These are phyloP conservation scores for Pangasius larnaudii DNA, from an alignment of 2,797 vertebrate genomes.

Conservation along the genomic window DNA sequence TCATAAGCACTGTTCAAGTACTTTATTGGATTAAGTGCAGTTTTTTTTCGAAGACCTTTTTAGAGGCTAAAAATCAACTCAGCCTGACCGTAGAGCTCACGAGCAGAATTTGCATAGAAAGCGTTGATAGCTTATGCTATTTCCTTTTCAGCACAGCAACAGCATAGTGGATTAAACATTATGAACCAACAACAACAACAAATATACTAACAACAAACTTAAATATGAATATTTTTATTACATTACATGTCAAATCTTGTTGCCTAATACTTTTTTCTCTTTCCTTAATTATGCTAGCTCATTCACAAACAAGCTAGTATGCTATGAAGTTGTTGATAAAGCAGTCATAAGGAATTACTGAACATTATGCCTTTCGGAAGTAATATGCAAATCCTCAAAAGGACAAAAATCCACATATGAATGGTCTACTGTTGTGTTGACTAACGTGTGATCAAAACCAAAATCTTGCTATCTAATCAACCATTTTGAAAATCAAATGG, in stretches of 20 bases:
- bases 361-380: not conserved
- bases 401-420: not conserved
- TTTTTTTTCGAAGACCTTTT: not conserved
- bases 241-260: not conserved
- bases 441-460: not conserved
- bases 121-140: not conserved
- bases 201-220: not conserved
- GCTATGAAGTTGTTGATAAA: not conserved
- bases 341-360: not conserved
- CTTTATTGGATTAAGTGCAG: not conserved
- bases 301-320: not conserved
- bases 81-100: not conserved
- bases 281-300: not conserved
- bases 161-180: not conserved
- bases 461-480: not conserved
- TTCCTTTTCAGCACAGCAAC: not conserved
- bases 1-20: not conserved
- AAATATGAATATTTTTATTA: not conserved
- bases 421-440: not conserved
- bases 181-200: not conserved
- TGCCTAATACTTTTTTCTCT: not conserved
- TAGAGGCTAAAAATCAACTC: not conserved
- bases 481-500: not conserved
- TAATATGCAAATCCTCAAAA: not conserved
- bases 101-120: not conserved